These are phyloP conservation scores for Xestia ashworthii DNA, from an alignment of 2,888 invertebrate genomes.

Conservation along the genomic window DNA sequence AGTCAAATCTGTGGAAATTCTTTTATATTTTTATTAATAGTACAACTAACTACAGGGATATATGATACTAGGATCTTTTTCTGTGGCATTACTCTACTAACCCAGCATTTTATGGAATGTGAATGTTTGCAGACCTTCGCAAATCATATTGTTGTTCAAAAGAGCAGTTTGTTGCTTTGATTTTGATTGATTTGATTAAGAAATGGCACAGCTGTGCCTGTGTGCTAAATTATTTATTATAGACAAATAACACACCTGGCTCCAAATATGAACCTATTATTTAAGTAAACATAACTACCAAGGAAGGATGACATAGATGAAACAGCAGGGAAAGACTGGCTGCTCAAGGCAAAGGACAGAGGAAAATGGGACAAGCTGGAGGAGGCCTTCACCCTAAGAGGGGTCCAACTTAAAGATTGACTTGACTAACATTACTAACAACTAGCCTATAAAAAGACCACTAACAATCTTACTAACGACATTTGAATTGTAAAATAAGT, in stretches of 20 bases:
- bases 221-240: not conserved
- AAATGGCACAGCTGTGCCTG: conserved; percentile 2
- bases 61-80: not conserved
- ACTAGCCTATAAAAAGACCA: too few relatives aligned
- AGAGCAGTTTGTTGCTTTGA: not conserved
- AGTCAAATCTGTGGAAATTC: conserved; percentile 48
- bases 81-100: conserved; percentile 1
- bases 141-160: not conserved
- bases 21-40: conserved; percentile 38
- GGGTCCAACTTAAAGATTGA: too few relatives aligned
- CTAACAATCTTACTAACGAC: too few relatives aligned
- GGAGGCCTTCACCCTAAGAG: too few relatives aligned
- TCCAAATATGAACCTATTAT: not conserved
- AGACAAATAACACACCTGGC: not conserved
- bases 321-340: too few relatives aligned
- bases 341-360: too few relatives aligned
- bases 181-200: too few relatives aligned
- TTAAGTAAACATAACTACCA: not conserved
- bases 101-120: not conserved
- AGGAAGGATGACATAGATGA: too few relatives aligned
- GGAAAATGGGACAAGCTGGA: too few relatives aligned
- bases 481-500: too few relatives aligned
- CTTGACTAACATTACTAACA: too few relatives aligned
- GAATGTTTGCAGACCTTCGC: conserved; percentile 13
- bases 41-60: conserved; percentile 16